Conservation (phyloP, 2,113 vertebrate genomes). For the Centropristis striata region DNA sequence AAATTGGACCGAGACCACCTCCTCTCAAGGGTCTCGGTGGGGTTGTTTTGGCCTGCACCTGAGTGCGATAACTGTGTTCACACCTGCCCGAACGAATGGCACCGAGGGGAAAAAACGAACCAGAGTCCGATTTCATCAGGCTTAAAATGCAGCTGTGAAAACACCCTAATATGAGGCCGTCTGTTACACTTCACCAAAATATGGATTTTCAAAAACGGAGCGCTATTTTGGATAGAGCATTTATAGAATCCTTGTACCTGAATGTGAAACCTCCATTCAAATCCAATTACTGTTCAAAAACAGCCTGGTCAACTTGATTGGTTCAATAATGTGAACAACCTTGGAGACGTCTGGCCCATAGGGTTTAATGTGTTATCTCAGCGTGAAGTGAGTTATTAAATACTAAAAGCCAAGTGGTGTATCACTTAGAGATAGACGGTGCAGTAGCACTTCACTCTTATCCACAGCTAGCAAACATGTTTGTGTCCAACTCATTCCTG, state of each 20-base stretch:
- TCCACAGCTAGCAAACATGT: background rate
- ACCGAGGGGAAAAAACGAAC: too few species aligned
- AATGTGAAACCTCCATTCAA: background rate
- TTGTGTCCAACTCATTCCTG: background rate
- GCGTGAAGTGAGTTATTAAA: constrained; percentile 20
- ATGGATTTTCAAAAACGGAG: background rate
- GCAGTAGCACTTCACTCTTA: background rate
- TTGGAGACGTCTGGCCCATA: background rate
- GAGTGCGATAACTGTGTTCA: too few species aligned
- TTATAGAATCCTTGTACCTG: background rate
- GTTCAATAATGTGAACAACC: background rate
- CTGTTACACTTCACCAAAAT: background rate
- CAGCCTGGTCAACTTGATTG: background rate
- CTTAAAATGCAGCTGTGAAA: too few species aligned
- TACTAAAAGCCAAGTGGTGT: background rate
- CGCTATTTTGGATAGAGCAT: background rate
- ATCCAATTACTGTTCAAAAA: background rate
- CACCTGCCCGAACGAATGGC: too few species aligned
- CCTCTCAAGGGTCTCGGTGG: too few species aligned
- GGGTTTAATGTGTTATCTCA: constrained; percentile 17
- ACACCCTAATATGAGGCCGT: background rate
- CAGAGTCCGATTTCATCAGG: too few species aligned
- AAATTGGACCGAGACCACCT: too few species aligned
- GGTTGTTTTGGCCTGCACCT: too few species aligned
- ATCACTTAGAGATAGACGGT: background rate